Percentiles rank a stretch among this genome's conserved stretches.
Conservation (phyloP, 2,113 vertebrate genomes). For the Origma solitaria region DNA sequence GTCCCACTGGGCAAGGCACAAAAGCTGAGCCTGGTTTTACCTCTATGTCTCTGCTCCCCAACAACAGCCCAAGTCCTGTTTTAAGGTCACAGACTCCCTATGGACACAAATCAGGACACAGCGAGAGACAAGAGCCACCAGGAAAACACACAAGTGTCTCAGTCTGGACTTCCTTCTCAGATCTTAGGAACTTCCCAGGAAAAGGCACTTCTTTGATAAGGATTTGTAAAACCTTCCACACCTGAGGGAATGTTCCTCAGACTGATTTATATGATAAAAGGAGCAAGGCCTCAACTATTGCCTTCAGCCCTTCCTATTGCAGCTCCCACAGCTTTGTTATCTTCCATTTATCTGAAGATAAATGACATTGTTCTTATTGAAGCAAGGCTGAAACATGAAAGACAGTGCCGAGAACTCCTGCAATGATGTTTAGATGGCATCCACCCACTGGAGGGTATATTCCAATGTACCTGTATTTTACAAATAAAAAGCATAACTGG, state of each 20-base stretch:
- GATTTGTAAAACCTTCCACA: background rate
- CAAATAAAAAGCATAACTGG: background rate
- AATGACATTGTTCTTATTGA: background rate
- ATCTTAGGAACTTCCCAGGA: background rate
- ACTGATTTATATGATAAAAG: background rate
- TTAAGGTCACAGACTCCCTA: background rate
- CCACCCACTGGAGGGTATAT: background rate
- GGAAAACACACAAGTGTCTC: background rate
- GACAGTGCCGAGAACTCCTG: background rate
- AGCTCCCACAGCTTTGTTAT: background rate
- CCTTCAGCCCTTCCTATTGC: background rate
- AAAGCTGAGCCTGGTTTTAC: background rate
- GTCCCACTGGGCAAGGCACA: background rate
- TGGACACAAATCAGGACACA: background rate
- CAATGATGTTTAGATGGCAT: background rate
- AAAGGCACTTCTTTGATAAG: background rate
- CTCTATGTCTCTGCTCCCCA: background rate
- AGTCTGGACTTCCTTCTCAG: background rate
- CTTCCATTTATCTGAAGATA: background rate
- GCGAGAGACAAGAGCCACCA: background rate
- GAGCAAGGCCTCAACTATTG: background rate
- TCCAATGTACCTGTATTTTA: background rate
- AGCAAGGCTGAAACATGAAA: background rate
- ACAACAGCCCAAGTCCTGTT: background rate
- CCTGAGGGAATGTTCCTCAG: background rate